phyloP scores from a whole-genome alignment of 1,140 invertebrate species.

The Drosophila baimaii region DNA sequence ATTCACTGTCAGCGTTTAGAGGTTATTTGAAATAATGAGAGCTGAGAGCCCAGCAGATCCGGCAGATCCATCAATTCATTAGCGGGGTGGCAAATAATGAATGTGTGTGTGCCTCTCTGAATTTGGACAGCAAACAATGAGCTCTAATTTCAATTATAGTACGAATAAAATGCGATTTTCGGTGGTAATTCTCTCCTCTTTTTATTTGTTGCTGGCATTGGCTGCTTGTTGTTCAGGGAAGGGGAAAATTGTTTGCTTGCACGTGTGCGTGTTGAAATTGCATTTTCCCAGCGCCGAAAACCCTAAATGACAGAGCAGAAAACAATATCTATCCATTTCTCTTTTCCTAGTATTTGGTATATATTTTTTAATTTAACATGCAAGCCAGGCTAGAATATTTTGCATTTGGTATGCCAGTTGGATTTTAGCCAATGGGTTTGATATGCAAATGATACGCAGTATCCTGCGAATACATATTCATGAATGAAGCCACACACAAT shows the following conservation, averaged over 20 bases:
- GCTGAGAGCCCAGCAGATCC: too few relatives aligned
- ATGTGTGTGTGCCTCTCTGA: background rate
- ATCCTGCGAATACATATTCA: background rate
- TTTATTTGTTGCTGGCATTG: background rate
- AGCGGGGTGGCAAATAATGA: conserved; percentile 5
- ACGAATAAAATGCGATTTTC: conserved; percentile 11
- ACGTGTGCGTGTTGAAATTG: conserved; percentile 22
- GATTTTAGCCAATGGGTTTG: background rate
- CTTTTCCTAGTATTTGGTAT: background rate
- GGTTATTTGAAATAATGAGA: conserved; percentile 7
- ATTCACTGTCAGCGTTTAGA: conserved; percentile 3
- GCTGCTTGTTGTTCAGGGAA: background rate
- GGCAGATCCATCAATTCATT: conserved; percentile 36
- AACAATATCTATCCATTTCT: background rate
- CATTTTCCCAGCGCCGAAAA: background rate
- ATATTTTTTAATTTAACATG: conserved; percentile 21
- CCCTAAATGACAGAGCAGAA: conserved; percentile 17
- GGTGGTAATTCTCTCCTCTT: background rate
- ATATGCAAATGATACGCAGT: conserved; percentile 3
- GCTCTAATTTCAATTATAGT: conserved; percentile 21
- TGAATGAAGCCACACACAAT: background rate
- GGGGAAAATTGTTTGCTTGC: conserved; percentile 26
- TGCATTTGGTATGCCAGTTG: background rate
- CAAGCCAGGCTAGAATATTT: background rate
- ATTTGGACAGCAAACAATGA: conserved; percentile 35